Percentiles rank a stretch among this genome's conserved stretches.
Conservation (phyloP, 2,797 vertebrate genomes). For the Cephalopachus bancanus region DNA sequence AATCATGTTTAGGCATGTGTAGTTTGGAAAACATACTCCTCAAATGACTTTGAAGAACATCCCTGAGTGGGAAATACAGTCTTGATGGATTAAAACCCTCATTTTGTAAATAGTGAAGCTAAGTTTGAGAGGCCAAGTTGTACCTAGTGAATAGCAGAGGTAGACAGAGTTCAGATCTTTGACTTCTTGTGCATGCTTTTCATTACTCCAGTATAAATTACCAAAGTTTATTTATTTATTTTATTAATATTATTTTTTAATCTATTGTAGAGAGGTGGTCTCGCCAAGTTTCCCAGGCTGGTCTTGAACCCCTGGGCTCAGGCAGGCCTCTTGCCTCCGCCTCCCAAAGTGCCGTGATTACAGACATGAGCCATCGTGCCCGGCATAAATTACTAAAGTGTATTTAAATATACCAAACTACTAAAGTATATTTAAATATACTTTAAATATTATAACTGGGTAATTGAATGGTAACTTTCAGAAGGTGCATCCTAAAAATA, state of each 20-base stretch:
- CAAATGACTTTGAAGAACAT: background rate
- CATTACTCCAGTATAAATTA: background rate
- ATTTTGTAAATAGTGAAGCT: background rate
- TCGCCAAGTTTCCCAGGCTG: too few species aligned
- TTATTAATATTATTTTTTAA: too few species aligned
- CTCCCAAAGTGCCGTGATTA: too few species aligned
- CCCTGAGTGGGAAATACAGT: background rate
- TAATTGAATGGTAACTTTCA: constrained; percentile 31
- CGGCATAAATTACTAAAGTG: background rate
- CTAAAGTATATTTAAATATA: background rate
- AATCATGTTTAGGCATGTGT: background rate
- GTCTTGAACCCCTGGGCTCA: too few species aligned
- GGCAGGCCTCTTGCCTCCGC: too few species aligned
- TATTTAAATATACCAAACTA: background rate
- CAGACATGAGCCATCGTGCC: too few species aligned
- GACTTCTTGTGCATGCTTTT: background rate
- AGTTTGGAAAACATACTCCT: constrained; percentile 46
- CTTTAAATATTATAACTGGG: background rate
- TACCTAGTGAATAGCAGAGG: background rate
- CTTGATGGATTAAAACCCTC: background rate
- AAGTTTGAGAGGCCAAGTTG: background rate
- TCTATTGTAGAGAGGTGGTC: too few species aligned
- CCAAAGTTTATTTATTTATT: too few species aligned
- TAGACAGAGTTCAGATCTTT: background rate
- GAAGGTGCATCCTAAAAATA: background rate